Evolutionary conservation across 1,140 invertebrate species (phyloP).

Genomic region (Drosophila pectinifera): DNA sequence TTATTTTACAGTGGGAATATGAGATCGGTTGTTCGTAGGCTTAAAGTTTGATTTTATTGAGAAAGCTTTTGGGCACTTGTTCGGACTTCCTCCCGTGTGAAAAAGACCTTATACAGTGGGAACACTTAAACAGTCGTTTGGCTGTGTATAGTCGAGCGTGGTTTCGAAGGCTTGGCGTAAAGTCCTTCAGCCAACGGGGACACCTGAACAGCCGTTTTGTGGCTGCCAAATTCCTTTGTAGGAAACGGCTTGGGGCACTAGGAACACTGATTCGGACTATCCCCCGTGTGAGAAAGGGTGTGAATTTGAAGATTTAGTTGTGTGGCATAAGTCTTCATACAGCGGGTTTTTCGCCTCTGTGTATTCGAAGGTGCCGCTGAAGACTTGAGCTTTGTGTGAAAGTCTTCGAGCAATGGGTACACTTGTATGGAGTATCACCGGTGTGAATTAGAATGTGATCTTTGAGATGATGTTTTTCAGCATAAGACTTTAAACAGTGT

Average conservation of each 20-base stretch:
- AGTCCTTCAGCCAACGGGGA: not conserved
- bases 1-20: too few relatives aligned
- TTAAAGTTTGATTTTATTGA: too few relatives aligned
- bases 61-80: too few relatives aligned
- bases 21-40: too few relatives aligned
- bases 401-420: too few relatives aligned
- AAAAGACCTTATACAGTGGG: too few relatives aligned
- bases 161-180: not conserved
- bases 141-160: too few relatives aligned
- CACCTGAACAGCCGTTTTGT: not conserved
- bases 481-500: too few relatives aligned
- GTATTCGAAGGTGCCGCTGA: not conserved
- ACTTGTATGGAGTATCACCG: too few relatives aligned
- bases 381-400: not conserved
- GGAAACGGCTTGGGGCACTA: not conserved
- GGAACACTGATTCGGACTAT: not conserved
- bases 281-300: not conserved
- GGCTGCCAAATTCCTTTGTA: too few relatives aligned
- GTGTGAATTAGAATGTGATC: not conserved
- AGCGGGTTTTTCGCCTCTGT: not conserved
- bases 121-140: not conserved
- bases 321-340: not conserved
- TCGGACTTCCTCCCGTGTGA: too few relatives aligned
- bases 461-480: not conserved
- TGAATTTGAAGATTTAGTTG: not conserved